Base-by-base conservation (phyloP, 2,113 vertebrate genomes). In the Podarcis muralis region DNA sequence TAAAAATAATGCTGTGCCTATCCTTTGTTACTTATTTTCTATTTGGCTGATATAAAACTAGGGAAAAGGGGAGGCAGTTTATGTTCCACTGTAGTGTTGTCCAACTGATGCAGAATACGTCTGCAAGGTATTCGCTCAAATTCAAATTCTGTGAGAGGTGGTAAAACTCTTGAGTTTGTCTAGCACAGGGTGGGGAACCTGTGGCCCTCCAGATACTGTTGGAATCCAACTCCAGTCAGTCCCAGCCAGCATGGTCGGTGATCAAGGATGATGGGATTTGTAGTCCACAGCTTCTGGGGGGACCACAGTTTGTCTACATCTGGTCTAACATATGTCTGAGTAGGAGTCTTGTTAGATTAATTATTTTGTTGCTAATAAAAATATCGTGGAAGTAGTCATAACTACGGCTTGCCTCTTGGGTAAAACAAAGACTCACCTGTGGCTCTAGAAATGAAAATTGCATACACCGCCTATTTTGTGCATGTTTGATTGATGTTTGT, bases 361-460 rank as follows among this genome's bases (percentile, higher is more conserved):
- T 59, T 86, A 27, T 87, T 87, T 81, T 59, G 32, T 72, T 87
- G 48, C 8, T 62, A 62, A 40, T 40, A 81, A 81, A 81, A 87
- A 37, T 37, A 65, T 66, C 15, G 82, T 62, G 16, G 53, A 66
- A 23, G 15, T 9, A 76, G 25, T 18, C 81, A 84, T 0, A 53
- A 68, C 22, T 83, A 68, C 59, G 25, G 5, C 2, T 88, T 77
- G 37, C n/a, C 9, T 66, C 27, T 77, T 69, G 72, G 43, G 13
- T 69, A 65, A 9, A 23, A 23, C 48, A 88, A 32, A 83, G 9
- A 40, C 1, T 23, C 22, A 18, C 20, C n/a, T 71, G 30, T 88
- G 72, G 27, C 59, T 82, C 30, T 88, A 35, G 15, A 20, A 23
- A 16, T 6, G 20, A 77, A 66, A 77, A 68, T 53, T 62, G 84